Percentiles rank a stretch among this genome's conserved stretches.
phyloP scores from a whole-genome alignment of 2,797 vertebrate genomes.

The Rhinophrynus dorsalis region DNA sequence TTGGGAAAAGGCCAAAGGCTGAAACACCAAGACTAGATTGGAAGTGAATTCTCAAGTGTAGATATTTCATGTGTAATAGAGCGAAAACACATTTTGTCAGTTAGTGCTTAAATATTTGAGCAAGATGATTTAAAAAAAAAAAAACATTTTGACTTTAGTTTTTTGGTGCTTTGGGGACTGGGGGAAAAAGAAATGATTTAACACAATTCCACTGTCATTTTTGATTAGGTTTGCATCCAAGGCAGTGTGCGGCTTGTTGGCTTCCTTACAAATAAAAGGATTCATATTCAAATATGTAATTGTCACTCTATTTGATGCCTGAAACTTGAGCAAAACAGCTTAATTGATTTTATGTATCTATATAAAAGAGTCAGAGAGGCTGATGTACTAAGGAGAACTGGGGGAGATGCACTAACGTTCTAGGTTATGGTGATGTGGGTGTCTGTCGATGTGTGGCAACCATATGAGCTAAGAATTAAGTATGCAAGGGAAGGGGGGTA shows the following conservation, averaged over 20 bases:
- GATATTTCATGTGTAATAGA: not conserved
- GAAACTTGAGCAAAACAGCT: no score
- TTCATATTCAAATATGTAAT: no score
- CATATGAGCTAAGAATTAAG: no score
- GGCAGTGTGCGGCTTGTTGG: no score
- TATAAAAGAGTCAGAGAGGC: no score
- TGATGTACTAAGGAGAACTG: no score
- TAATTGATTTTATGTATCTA: not conserved
- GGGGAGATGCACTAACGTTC: no score
- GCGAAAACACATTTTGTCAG: not conserved
- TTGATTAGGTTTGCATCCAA: not conserved
- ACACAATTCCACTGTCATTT: not conserved
- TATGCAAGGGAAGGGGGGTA: no score
- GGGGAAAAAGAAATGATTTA: not conserved
- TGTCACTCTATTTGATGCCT: no score
- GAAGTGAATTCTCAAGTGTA: not conserved
- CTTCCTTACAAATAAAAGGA: no score
- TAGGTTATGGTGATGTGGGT: no score
- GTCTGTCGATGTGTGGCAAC: no score
- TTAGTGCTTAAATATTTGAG: not conserved
- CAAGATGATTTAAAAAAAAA: not conserved
- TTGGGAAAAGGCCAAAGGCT: constrained; percentile 8
- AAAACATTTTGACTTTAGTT: not conserved
- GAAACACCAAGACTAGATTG: constrained; percentile 15
- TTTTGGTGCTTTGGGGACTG: not conserved